Base-by-base conservation (phyloP, 2,888 invertebrate species). In the Monopis laevigella region DNA sequence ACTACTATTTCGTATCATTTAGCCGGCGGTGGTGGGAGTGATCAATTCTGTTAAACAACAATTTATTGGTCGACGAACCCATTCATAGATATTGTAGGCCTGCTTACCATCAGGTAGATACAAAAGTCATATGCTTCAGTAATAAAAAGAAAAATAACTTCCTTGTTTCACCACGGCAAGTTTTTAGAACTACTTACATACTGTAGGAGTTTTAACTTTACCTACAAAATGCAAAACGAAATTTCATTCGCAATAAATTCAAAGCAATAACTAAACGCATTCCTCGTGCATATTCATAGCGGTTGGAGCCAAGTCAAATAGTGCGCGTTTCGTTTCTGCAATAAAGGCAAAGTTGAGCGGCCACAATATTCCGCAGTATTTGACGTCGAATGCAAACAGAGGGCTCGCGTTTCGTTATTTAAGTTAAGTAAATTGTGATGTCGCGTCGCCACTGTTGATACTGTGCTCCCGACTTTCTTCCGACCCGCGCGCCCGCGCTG, bases 361-460 rank as follows among this genome's bases (percentile, higher is more conserved):
- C 56, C 54, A 53, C 59, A 53, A 56, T 58, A 59, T 52, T 54
- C 56, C 54, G 55, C 56, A 57, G 56, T 74, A 65, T 72, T 74
- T 73, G 75, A 63, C 67, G 65, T 66, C 58, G 53, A 51, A 53
- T 48, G 70, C 70, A 78, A 78, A 80, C 68, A 78, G 73, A 67
- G 74, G 75, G 73, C 68, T 70, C 66, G 69, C 69, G 65, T 68
- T 74, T 71, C 68, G 71, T 72, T 77, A 73, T 77, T 73, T 72
- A 75, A 74, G 74, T 72, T 78, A 78, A 80, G 78, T 80, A 80
- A 78, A 78, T 80, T 80, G 75, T 75, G 65, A 72, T 80, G 77
- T 80, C 69, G 61, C 65, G 55, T 56, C 61, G 62, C 64, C 65
- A 57, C 62, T 63, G 68, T 65, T 65, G 63, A 62, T 61, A 57